phyloP scores from a whole-genome alignment of 2,113 vertebrate genomes.

The Lonchura striata region DNA sequence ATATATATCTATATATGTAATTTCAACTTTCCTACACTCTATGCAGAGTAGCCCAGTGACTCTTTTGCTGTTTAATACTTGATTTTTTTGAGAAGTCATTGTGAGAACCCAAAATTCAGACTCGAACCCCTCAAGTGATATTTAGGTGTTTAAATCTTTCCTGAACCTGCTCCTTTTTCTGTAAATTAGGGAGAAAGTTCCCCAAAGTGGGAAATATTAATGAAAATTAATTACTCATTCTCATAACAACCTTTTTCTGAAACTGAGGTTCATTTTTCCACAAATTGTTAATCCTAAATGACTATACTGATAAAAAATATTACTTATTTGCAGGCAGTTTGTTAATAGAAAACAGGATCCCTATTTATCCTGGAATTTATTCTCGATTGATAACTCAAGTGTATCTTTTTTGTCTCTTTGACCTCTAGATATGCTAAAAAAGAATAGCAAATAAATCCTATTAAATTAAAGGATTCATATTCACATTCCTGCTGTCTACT shows the following conservation, averaged over 20 bases:
- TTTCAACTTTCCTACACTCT: not conserved
- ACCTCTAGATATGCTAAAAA: not conserved
- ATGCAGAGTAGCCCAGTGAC: not conserved
- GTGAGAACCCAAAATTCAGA: not conserved
- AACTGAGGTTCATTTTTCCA: not conserved
- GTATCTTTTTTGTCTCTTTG: not conserved
- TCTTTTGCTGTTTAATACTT: not conserved
- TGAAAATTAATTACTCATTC: accelerated
- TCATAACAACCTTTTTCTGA: not conserved
- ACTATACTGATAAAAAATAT: not conserved
- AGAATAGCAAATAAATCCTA: not conserved
- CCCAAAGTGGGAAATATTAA: not conserved
- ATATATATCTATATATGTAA: not conserved
- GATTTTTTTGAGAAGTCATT: not conserved
- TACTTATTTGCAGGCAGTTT: not conserved
- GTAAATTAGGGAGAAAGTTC: not conserved
- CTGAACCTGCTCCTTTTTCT: not conserved
- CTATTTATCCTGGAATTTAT: not conserved
- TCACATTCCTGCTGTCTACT: constrained; percentile 21
- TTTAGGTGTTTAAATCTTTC: not conserved
- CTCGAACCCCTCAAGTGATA: no score
- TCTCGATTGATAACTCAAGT: not conserved
- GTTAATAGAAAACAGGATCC: not conserved
- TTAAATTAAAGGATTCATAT: not conserved
- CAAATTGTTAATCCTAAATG: not conserved